Conservation (phyloP, 2,888 invertebrate species). For the Dynastes grantii region DNA sequence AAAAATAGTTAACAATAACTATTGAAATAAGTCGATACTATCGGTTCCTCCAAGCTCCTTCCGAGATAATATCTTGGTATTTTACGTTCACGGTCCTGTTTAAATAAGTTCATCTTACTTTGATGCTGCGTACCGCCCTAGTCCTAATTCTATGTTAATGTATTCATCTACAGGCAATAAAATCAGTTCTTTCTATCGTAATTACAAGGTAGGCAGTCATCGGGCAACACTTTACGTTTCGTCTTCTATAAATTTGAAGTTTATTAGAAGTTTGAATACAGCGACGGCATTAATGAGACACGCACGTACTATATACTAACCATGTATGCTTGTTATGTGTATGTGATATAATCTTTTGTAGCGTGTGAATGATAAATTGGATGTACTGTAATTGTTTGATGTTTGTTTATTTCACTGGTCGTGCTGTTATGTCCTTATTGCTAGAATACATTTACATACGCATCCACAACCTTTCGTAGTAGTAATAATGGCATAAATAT, state of each 20-base stretch:
- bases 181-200: constrained; percentile 34
- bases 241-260: constrained; percentile 14
- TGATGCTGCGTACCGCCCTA: constrained; percentile 18
- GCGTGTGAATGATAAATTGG: neutral
- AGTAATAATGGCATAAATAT: constrained; percentile 6
- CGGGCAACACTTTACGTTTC: constrained; percentile 34
- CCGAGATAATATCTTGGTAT: constrained; percentile 7
- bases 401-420: constrained; percentile 10
- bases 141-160: constrained; percentile 35
- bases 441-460: neutral
- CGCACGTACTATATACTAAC: no score
- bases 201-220: constrained; percentile 39
- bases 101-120: constrained; percentile 20
- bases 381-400: constrained; percentile 23
- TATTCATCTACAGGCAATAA: constrained; percentile 30
- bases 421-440: constrained; percentile 9
- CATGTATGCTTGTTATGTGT: neutral
- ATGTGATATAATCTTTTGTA: neutral
- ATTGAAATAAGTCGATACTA: constrained; percentile 36
- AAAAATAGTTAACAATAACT: constrained; percentile 31
- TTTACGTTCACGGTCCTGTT: constrained; percentile 25
- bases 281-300: no score
- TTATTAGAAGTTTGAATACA: constrained; percentile 12
- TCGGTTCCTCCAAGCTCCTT: constrained; percentile 13
- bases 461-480: constrained; percentile 1